phyloP scores from a whole-genome alignment of 1,140 invertebrate genomes.

The Mya arenaria region DNA sequence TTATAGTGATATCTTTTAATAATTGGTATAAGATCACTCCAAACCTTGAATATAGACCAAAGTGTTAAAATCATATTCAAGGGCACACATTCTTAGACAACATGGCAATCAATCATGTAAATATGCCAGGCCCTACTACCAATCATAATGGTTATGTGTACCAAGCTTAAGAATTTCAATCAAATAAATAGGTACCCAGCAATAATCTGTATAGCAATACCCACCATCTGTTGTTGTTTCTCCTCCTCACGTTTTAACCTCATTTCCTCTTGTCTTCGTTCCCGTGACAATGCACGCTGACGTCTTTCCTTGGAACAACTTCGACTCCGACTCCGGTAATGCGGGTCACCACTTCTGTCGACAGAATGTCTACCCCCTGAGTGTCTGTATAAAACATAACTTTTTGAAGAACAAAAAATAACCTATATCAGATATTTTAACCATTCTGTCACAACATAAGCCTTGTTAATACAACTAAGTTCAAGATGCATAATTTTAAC shows the following conservation, averaged over 20 bases:
- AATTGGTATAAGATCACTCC: not conserved
- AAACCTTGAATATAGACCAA: not conserved
- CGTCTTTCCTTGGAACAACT: not conserved
- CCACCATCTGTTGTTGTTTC: slow-evolving; percentile 71
- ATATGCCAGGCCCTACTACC: not conserved
- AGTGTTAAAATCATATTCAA: not conserved
- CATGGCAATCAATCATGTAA: too few relatives aligned
- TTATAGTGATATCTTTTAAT: too few relatives aligned
- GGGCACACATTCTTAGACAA: not conserved
- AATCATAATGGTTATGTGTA: not conserved
- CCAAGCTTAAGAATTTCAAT: not conserved
- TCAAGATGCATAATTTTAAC: too few relatives aligned
- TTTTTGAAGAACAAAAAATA: not conserved
- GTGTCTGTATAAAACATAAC: slow-evolving; percentile 5
- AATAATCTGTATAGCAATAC: not conserved
- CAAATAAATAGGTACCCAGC: too few relatives aligned
- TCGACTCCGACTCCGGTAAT: slow-evolving; percentile 30
- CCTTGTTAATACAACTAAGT: not conserved
- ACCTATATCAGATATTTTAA: not conserved
- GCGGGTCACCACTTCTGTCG: not conserved
- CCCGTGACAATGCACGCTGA: slow-evolving; percentile 7
- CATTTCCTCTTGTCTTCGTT: slow-evolving; percentile 54
- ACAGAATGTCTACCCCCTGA: not conserved
- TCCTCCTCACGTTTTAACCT: slow-evolving; percentile 67
- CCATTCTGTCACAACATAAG: not conserved